Conservation (phyloP, 2,113 vertebrate species). For the Morone saxatilis region DNA sequence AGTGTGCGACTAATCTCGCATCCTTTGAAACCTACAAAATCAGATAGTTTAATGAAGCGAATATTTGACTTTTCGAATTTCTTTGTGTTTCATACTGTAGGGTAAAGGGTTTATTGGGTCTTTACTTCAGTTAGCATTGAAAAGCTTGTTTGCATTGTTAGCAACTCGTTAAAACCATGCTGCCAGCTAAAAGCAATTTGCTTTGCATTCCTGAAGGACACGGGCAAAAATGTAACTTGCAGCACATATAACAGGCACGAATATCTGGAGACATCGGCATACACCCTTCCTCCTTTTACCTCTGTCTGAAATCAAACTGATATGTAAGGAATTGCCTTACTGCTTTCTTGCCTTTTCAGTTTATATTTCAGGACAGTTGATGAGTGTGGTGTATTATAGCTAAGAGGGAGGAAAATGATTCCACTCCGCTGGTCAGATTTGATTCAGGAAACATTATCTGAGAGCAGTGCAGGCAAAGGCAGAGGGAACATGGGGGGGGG, state of each 20-base stretch:
- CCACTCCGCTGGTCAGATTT: slow-evolving; percentile 39
- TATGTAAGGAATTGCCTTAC: slow-evolving; percentile 36
- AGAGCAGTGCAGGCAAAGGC: slow-evolving; percentile 17
- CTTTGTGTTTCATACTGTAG: background rate
- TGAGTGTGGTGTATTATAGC: slow-evolving; percentile 27
- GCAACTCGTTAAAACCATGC: slow-evolving; percentile 17
- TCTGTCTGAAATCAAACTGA: slow-evolving; percentile 42
- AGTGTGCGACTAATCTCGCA: slow-evolving; percentile 1
- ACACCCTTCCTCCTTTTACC: slow-evolving; percentile 15
- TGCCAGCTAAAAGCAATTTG: slow-evolving; percentile 23
- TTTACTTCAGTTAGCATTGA: slow-evolving; percentile 16
- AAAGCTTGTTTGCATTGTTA: slow-evolving; percentile 33
- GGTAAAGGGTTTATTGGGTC: background rate
- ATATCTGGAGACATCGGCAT: slow-evolving; percentile 11
- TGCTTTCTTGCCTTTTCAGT: slow-evolving; percentile 52
- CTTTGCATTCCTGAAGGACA: slow-evolving; percentile 22
- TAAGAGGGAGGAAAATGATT: slow-evolving; percentile 49
- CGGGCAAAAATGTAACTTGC: background rate
- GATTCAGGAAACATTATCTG: slow-evolving; percentile 43
- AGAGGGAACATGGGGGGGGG: background rate
- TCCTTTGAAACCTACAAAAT: slow-evolving; percentile 5
- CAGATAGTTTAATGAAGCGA: background rate
- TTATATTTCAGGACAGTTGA: slow-evolving; percentile 44
- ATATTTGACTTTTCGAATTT: slow-evolving; percentile 4
- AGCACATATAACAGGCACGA: background rate